phyloP scores from a whole-genome alignment of 2,797 vertebrate species.

The Micrastur ruficollis region DNA sequence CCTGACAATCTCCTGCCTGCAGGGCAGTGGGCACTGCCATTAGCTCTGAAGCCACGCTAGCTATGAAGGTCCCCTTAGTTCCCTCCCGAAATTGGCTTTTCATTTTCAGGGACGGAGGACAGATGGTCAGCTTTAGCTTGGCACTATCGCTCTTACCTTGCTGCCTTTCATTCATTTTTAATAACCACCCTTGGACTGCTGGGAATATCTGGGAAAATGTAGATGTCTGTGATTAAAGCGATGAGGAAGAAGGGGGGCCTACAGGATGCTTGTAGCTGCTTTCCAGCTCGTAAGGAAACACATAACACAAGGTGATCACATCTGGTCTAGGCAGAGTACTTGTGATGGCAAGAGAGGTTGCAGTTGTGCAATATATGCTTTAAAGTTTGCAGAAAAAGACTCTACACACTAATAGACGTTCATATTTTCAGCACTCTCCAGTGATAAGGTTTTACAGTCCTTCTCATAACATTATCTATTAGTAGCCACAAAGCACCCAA shows the following conservation, averaged over 20 bases:
- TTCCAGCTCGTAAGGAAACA: neutral
- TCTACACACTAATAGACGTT: neutral
- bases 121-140: constrained; percentile 21
- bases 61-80: neutral
- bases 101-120: neutral
- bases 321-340: neutral
- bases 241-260: neutral
- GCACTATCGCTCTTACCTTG: neutral
- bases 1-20: neutral
- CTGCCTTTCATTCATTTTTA: neutral
- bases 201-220: neutral
- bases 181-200: neutral
- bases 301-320: neutral
- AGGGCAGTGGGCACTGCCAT: neutral
- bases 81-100: neutral
- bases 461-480: neutral
- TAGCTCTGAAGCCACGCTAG: neutral
- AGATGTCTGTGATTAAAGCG: neutral
- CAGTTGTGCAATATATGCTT: neutral
- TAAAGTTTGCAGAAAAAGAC: neutral
- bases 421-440: neutral
- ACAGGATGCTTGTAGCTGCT: neutral
- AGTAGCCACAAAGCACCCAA: neutral
- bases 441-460: neutral
- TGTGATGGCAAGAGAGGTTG: neutral